Base-by-base conservation (phyloP, 2,797 vertebrate species). In the Pseudomugil tenellus region DNA sequence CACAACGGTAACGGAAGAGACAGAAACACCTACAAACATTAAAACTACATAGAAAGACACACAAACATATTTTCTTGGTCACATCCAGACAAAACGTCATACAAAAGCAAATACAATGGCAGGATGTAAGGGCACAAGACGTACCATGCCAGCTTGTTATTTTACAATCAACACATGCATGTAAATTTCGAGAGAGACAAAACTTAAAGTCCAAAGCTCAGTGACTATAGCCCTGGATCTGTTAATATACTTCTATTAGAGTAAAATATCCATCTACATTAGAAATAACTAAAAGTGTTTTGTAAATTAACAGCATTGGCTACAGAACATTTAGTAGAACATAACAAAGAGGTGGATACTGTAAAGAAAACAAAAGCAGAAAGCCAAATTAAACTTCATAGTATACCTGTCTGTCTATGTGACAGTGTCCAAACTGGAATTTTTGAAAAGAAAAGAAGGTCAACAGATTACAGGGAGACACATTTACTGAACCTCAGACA, bases 391-490 rank as follows among this genome's bases (percentile, higher is more conserved):
- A 82, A 81, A 81, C 83, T 65, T 58, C 67, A 81, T 90, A 90
- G 86, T 92, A 56, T 71, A 89, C 91, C 92, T 93, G 93, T 95
- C 93, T 95, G 85, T 84, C 87, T 94, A 94, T 93, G 93, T 91
- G 93, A 95, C 85, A 94, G 87, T 91, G 90, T 91, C 91, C 92
- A 94, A 91, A 93, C 88, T 81, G 81, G 95, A 93, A 96, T 89
- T 76, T 75, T 88, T 91, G 76, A 91, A 92, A 93, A 92, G 90
- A 91, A 89, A 91, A 92, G 73, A 87, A 84, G 77, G 87, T 91
- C 91, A 91, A 91, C 67, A 91, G 81, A 87, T 84, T 63, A 83
- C 81, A 89, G 70, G 72, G 83, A 87, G 54, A 86, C 86, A 90
- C 83, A 80, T 86, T 69, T 74, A 59, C 58, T 75, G 53, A 80